Conservation (phyloP, 1,140 invertebrate genomes). For the Drosophila cardini region DNA sequence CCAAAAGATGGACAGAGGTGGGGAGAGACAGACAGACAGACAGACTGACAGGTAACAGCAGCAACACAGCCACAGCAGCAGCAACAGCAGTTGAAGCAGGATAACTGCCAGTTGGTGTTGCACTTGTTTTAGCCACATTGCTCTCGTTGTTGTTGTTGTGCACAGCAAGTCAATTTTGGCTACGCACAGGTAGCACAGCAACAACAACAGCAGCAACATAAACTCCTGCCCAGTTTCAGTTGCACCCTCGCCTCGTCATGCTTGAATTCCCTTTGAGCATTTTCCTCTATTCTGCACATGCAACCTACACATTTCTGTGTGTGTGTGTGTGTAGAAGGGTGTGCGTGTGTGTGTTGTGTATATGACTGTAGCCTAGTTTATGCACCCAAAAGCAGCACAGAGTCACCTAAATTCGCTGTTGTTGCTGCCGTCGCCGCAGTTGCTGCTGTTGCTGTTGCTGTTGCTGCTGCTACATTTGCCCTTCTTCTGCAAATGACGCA, state of each 20-base stretch:
- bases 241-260: conserved; percentile 47
- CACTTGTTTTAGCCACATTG: conserved; percentile 9
- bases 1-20: conserved; percentile 10
- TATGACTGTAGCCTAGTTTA: conserved; percentile 56
- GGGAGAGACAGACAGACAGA: conserved; percentile 19
- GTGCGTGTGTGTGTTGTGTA: conserved; percentile 17
- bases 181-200: conserved; percentile 34
- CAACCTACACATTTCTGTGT: conserved; percentile 30
- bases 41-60: conserved; percentile 2
- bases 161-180: conserved; percentile 41
- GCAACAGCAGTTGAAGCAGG: conserved; percentile 3
- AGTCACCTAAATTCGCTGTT: conserved; percentile 67
- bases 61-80: background rate
- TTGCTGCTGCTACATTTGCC: conserved; percentile 53
- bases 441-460: conserved; percentile 14
- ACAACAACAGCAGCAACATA: conserved; percentile 5
- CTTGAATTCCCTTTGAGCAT: conserved; percentile 43
- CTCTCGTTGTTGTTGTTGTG: background rate
- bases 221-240: conserved; percentile 32
- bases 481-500: conserved; percentile 68
- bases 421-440: conserved; percentile 9
- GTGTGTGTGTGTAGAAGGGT: conserved; percentile 11
- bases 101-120: conserved; percentile 19
- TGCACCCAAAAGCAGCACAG: conserved; percentile 52
- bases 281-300: conserved; percentile 56